Evolutionary conservation across 2,113 vertebrate species (phyloP).

Genomic region (Monopterus albus): DNA sequence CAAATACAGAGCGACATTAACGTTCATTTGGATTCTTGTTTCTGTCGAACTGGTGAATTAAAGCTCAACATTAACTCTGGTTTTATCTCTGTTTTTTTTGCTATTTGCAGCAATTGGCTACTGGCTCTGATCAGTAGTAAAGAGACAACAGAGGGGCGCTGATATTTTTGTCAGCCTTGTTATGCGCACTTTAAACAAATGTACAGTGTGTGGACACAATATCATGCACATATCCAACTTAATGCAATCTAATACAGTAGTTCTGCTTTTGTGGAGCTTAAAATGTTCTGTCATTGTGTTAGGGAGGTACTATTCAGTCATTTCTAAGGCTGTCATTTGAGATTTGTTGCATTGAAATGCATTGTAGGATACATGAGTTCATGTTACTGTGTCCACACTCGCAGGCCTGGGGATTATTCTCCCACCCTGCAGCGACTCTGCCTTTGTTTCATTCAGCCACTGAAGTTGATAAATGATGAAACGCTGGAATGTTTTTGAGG

Average conservation of each 20-base stretch:
- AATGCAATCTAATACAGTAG: background rate
- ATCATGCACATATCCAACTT: background rate
- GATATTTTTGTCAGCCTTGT: no score
- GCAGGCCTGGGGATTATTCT: background rate
- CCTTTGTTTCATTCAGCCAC: constrained; percentile 12
- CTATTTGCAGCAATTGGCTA: no score
- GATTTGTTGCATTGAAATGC: background rate
- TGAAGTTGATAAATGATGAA: constrained; percentile 44
- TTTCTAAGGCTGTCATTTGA: background rate
- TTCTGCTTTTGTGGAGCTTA: background rate
- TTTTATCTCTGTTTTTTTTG: no score
- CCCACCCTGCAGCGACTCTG: background rate
- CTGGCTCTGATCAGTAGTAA: background rate
- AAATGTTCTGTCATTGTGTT: background rate
- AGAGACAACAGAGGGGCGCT: background rate
- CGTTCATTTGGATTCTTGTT: background rate
- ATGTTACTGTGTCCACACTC: background rate
- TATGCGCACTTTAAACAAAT: background rate
- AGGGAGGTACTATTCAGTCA: background rate
- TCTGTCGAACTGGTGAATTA: background rate
- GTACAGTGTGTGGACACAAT: background rate
- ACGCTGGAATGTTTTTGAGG: constrained; percentile 23
- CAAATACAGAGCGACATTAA: background rate
- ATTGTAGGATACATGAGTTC: constrained; percentile 10
- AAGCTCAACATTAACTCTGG: background rate